Percentiles rank a stretch among this genome's conserved stretches.
phyloP scores from a whole-genome alignment of 2,113 vertebrate species.

The Catagonus wagneri region DNA sequence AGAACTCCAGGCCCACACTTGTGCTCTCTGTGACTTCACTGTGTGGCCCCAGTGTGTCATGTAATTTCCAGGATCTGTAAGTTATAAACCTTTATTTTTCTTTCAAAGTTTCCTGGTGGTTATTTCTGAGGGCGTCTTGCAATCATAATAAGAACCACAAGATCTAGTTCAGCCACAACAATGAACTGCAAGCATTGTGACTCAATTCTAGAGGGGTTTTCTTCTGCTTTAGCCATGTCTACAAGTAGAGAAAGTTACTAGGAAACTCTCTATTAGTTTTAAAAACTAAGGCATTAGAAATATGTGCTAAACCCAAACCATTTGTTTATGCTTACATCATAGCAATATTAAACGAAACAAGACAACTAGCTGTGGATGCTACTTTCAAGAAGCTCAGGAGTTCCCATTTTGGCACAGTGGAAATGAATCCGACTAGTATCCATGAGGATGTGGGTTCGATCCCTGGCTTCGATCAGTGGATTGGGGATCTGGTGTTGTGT shows the following conservation, averaged over 20 bases:
- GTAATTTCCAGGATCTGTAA: background rate
- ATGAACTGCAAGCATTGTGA: background rate
- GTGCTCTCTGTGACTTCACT: background rate
- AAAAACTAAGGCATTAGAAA: background rate
- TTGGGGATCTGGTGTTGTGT: no score
- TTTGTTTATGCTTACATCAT: background rate
- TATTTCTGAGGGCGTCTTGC: background rate
- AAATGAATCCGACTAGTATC: no score
- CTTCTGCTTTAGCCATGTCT: background rate
- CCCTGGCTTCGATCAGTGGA: no score
- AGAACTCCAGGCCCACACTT: background rate
- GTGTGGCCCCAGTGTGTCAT: background rate
- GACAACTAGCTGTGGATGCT: background rate
- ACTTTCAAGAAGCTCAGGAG: background rate
- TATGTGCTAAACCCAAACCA: background rate
- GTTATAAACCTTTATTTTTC: background rate
- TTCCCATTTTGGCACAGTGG: no score
- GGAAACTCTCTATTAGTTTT: background rate
- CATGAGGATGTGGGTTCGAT: no score
- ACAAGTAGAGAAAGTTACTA: background rate
- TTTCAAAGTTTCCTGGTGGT: background rate
- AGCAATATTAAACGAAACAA: background rate
- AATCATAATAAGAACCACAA: background rate
- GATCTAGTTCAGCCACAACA: background rate
- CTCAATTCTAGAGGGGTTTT: background rate